A percentile compares a stretch with the other conserved stretches of the same genome.
Evolutionary conservation across 2,113 vertebrate genomes (phyloP).

Genomic region (Anolis carolinensis): DNA sequence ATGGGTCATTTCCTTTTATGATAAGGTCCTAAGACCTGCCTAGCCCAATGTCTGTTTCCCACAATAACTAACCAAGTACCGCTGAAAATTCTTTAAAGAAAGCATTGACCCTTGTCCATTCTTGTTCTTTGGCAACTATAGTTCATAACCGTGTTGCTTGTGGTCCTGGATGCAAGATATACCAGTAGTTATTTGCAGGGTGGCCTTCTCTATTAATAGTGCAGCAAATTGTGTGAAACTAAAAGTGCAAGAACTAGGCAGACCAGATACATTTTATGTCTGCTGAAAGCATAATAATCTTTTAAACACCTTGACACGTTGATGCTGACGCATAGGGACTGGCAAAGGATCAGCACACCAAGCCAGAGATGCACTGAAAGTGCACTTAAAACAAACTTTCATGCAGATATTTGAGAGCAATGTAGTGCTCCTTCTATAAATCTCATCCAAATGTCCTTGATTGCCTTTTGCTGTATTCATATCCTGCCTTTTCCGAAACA

Average conservation of each 20-base stretch:
- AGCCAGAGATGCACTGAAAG: neutral
- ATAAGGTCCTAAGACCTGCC: neutral
- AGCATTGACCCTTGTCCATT: neutral
- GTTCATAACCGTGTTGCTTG: neutral
- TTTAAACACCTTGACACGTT: neutral
- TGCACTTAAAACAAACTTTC: neutral
- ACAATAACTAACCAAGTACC: neutral
- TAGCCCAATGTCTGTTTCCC: neutral
- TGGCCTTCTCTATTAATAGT: neutral
- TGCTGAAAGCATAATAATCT: neutral
- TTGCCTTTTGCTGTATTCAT: neutral
- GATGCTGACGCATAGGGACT: neutral
- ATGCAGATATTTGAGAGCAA: neutral
- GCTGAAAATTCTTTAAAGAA: neutral
- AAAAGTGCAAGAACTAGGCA: neutral
- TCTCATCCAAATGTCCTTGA: neutral
- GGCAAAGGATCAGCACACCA: neutral
- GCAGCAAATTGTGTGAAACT: neutral
- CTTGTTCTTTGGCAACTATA: neutral
- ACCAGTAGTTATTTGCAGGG: neutral
- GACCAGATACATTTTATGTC: neutral
- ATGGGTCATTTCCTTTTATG: too few species aligned
- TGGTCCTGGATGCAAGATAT: too few species aligned
- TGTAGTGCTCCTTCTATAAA: neutral
- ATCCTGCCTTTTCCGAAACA: neutral